A percentile compares a stretch with the other conserved stretches of the same genome.
These are phyloP conservation scores for Chiridota heheva DNA, from an alignment of 35 echinoderm and acorn worm species.

Conservation along the genomic window DNA sequence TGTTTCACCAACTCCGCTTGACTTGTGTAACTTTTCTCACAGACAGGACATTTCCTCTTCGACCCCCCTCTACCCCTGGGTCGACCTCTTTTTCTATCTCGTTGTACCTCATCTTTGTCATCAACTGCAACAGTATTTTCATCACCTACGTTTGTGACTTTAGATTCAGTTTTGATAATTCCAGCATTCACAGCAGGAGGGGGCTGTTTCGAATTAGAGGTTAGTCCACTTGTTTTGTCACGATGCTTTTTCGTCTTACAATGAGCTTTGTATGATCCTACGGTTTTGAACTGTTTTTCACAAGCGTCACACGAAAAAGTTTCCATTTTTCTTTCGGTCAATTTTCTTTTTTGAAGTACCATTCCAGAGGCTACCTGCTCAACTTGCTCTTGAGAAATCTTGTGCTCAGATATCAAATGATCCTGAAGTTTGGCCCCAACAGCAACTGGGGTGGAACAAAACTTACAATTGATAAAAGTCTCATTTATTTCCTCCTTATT, in stretches of 20 bases:
- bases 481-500: too few species aligned
- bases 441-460: too few species aligned
- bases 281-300: not conserved
- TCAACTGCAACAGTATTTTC: not conserved
- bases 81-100: too few species aligned
- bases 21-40: conserved; percentile 4
- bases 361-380: not conserved
- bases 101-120: too few species aligned
- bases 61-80: too few species aligned
- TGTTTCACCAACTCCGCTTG: conserved; percentile 11
- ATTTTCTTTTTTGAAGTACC: not conserved
- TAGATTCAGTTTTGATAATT: too few species aligned
- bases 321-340: not conserved
- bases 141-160: too few species aligned
- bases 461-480: too few species aligned
- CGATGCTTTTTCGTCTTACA: conserved; percentile 34
- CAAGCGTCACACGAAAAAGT: not conserved
- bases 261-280: not conserved
- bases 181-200: too few species aligned
- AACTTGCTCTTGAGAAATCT: conserved; percentile 25
- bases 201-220: too few species aligned
- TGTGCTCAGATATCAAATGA: conserved; percentile 27
- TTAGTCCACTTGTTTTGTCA: too few species aligned
- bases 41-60: conserved; percentile 28
- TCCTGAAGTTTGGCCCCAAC: not conserved